Evolutionary conservation across 2,888 invertebrate species (phyloP).

Genomic region (Amphipoea lucens): DNA sequence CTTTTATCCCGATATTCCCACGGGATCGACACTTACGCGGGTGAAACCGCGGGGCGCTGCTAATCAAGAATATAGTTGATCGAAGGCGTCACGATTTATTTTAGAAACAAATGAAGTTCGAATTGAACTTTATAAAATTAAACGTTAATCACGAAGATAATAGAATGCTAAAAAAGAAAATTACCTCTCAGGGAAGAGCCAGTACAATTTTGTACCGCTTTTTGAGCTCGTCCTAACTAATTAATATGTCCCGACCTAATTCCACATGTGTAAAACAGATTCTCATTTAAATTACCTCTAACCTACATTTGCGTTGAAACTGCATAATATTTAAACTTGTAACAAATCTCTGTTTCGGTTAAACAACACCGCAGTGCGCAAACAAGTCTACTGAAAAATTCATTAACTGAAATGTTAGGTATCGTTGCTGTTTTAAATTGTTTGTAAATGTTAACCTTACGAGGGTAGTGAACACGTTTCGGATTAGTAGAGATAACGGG

Average conservation of each 20-base stretch:
- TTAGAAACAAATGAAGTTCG: neutral
- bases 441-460: neutral
- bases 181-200: too few relatives aligned
- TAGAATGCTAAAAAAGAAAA: neutral
- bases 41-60: too few relatives aligned
- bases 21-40: too few relatives aligned
- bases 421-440: neutral
- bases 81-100: neutral
- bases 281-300: neutral
- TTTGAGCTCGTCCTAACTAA: neutral
- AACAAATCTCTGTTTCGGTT: neutral
- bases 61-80: neutral
- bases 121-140: neutral
- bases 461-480: slow-evolving; percentile 4
- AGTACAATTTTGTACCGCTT: too few relatives aligned
- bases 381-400: neutral
- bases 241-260: neutral
- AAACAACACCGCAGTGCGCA: neutral
- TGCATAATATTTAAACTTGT: neutral
- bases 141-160: neutral
- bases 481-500: too few relatives aligned
- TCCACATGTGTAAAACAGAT: neutral
- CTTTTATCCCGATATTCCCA: too few relatives aligned
- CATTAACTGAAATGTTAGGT: neutral
- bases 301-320: neutral